Conservation (phyloP, 2,113 vertebrate species). For the Pterocles burchelli region DNA sequence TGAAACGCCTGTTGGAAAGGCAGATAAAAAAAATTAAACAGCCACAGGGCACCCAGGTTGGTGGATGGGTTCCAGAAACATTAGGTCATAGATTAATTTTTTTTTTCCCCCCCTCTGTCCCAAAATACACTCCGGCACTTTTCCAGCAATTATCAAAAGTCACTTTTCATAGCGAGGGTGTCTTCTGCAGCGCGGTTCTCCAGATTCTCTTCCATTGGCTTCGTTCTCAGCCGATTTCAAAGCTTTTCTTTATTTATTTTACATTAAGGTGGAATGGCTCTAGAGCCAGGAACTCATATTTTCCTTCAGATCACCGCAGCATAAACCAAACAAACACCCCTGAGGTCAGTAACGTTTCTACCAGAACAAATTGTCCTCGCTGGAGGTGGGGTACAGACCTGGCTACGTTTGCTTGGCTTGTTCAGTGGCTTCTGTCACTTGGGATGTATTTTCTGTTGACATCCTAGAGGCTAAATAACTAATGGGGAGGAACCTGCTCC, state of each 20-base stretch:
- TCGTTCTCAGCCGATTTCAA: background rate
- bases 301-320: background rate
- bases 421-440: too few species aligned
- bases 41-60: conserved; percentile 65
- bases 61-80: conserved; percentile 66
- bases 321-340: rapidly evolving
- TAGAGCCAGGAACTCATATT: background rate
- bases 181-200: conserved; percentile 16
- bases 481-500: too few species aligned
- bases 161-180: conserved; percentile 52
- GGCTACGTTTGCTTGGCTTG: too few species aligned
- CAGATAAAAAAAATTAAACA: conserved; percentile 55
- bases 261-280: conserved; percentile 24
- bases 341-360: background rate
- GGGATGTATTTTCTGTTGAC: too few species aligned
- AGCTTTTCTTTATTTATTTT: background rate
- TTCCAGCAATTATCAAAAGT: conserved; percentile 70
- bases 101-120: background rate
- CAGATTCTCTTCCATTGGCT: conserved; percentile 37
- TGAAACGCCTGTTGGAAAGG: conserved; percentile 67
- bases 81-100: conserved; percentile 67
- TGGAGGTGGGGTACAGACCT: too few species aligned
- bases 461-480: too few species aligned
- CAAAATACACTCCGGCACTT: conserved; percentile 51
- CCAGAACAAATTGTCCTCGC: too few species aligned